These are phyloP conservation scores for Phocoena sinus DNA, from an alignment of 2,113 vertebrate genomes.

Conservation along the genomic window DNA sequence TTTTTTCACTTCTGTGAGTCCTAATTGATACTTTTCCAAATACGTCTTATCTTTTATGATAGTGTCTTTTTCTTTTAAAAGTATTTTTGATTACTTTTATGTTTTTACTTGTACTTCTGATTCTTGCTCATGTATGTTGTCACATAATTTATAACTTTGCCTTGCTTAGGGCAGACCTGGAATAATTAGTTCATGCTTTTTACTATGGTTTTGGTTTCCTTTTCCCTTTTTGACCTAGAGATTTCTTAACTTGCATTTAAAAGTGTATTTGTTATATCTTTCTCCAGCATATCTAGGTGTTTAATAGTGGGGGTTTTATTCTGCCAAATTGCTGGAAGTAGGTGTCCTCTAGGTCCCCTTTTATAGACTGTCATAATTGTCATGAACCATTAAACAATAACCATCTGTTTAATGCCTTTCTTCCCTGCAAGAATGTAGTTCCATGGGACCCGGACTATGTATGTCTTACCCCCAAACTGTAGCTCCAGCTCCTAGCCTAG, in stretches of 20 bases:
- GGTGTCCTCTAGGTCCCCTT: neutral
- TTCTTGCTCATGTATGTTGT: neutral
- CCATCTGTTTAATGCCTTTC: neutral
- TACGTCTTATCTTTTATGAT: neutral
- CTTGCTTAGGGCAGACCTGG: neutral
- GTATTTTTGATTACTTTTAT: neutral
- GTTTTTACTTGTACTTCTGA: neutral
- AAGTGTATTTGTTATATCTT: neutral
- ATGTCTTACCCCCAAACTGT: neutral
- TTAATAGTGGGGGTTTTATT: constrained; percentile 9
- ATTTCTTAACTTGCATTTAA: constrained; percentile 16
- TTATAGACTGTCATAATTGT: neutral
- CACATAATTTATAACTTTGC: neutral
- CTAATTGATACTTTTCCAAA: neutral
- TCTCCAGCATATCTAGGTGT: neutral
- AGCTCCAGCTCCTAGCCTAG: neutral
- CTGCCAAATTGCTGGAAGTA: neutral
- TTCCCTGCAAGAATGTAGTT: neutral
- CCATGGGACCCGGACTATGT: neutral
- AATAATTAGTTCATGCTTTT: neutral
- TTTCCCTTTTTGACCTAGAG: neutral
- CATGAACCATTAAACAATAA: neutral
- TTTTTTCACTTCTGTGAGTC: neutral
- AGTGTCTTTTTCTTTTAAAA: neutral
- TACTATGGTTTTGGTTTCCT: neutral